Percentiles rank a stretch among this genome's conserved stretches.
These are phyloP conservation scores for Serranus cabrilla DNA, from an alignment of 2,797 vertebrate genomes.

Conservation along the genomic window DNA sequence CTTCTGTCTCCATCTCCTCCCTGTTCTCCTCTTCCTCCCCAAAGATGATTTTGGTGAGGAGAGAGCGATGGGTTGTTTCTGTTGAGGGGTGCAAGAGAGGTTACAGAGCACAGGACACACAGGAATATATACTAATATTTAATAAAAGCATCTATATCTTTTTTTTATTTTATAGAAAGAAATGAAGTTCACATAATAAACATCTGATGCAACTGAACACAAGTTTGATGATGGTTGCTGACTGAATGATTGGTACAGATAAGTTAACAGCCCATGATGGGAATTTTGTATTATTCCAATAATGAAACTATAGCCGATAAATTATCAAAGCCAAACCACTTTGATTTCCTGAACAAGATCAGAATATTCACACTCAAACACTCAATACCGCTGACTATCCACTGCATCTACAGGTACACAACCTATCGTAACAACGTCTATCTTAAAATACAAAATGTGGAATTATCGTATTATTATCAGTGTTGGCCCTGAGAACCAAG, in stretches of 20 bases:
- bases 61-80: conserved; percentile 89
- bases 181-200: neutral
- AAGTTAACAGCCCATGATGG: neutral
- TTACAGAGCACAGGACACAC: conserved; percentile 36
- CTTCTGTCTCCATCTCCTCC: conserved; percentile 58
- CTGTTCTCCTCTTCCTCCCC: conserved; percentile 74
- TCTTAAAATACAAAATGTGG: too few species aligned
- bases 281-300: neutral
- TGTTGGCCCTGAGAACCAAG: too few species aligned
- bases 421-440: too few species aligned
- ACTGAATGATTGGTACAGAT: neutral
- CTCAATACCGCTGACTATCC: too few species aligned
- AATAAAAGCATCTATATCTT: neutral
- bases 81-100: conserved; percentile 78
- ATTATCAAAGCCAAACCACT: too few species aligned
- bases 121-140: neutral
- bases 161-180: neutral
- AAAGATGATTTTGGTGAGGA: conserved; percentile 91
- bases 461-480: too few species aligned
- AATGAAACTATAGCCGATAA: too few species aligned
- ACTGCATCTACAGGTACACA: too few species aligned
- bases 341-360: too few species aligned
- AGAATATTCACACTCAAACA: too few species aligned
- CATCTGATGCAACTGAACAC: neutral
- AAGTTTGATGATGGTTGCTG: neutral